Base-by-base conservation (phyloP, 2,797 vertebrate genomes). In the Florisuga fusca region DNA sequence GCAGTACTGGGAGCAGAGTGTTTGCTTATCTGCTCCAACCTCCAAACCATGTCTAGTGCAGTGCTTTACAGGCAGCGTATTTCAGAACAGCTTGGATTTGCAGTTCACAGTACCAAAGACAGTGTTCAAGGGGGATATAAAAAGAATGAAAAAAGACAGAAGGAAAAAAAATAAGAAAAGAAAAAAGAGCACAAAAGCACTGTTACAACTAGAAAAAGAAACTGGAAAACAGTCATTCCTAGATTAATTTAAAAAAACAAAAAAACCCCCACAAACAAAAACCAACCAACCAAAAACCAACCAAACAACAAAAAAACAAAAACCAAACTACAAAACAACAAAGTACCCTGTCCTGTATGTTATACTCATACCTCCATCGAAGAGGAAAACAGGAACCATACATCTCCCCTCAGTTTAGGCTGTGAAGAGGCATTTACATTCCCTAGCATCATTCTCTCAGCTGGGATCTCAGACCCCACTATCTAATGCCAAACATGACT, bases 71-170 rank as follows among this genome's bases (percentile, higher is more conserved):
- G 45, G 53, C 38, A 41, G 38, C 13, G 38, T 15, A 41, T 41
- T 14, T 13, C 38, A 41, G 38, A 41, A 41, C 38, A 41, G 5
- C 38, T 41, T 41, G 38, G 13, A 14, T 41, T 41, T 41, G 38
- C 38, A 41, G 38, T 36, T 63, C 79, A 45, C 41, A 63, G 57
- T 15, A n/a, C 38, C 61, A 85, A 59, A 83, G 57, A 33, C 45
- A 74, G 12, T 0, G 0, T 10, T 59, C 1, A 3, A 36, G 26
- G 23, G 6, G 45, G 19, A 45, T 8, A 45, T 18, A 45, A 45
- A 45, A 45, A 45, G 18, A 45, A 45, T 45, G 19, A 45, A 45
- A 45, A 45, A 45, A 45, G 38, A 38, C 38, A 12, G 38, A 38
- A 38, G 11, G 11, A 45, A 16, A 45, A 16, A 16, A 45, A 45